A percentile compares a stretch with the other conserved stretches of the same genome.
phyloP scores from a whole-genome alignment of 2,888 invertebrate genomes.

The Agriotes lineatus region DNA sequence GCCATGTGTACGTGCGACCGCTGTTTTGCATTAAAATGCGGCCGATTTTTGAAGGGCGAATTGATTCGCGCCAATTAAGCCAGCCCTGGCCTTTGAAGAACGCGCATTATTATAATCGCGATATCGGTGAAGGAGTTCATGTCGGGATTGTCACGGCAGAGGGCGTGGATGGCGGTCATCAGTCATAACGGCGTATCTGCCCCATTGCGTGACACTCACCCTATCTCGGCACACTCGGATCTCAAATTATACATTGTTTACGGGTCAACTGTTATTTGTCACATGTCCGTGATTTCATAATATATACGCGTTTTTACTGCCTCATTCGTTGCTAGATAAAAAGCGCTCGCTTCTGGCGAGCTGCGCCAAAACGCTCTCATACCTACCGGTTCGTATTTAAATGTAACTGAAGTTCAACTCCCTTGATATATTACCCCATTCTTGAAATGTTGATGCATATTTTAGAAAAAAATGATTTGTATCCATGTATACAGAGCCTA shows the following conservation, averaged over 20 bases:
- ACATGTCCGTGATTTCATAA: slow-evolving; percentile 60
- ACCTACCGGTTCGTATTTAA: no score
- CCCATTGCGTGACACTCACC: slow-evolving; percentile 57
- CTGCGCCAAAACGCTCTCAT: no score
- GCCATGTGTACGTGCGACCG: slow-evolving; percentile 14
- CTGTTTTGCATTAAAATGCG: slow-evolving; percentile 5
- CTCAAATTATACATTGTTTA: slow-evolving; percentile 62
- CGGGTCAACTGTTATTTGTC: slow-evolving; percentile 63
- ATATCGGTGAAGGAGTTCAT: slow-evolving; percentile 45
- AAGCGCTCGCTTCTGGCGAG: background rate
- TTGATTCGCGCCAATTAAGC: slow-evolving; percentile 2
- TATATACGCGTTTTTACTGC: slow-evolving; percentile 18
- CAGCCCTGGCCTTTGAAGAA: slow-evolving; percentile 15
- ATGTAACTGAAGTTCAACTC: no score
- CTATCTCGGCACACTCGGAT: slow-evolving; percentile 55
- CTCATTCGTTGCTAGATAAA: background rate
- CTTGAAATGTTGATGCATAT: no score
- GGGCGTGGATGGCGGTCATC: slow-evolving; percentile 65
- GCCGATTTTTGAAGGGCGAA: background rate
- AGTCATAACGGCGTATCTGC: slow-evolving; percentile 62
- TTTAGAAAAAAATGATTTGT: no score
- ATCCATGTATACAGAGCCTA: no score
- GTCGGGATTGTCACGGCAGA: slow-evolving; percentile 63
- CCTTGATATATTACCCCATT: no score
- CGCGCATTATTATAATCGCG: slow-evolving; percentile 39